Evolutionary conservation across 2,888 invertebrate species (phyloP), one percentile per base, ranked within the genome.

Genomic region (Hirtodrosophila duncani): DNA sequence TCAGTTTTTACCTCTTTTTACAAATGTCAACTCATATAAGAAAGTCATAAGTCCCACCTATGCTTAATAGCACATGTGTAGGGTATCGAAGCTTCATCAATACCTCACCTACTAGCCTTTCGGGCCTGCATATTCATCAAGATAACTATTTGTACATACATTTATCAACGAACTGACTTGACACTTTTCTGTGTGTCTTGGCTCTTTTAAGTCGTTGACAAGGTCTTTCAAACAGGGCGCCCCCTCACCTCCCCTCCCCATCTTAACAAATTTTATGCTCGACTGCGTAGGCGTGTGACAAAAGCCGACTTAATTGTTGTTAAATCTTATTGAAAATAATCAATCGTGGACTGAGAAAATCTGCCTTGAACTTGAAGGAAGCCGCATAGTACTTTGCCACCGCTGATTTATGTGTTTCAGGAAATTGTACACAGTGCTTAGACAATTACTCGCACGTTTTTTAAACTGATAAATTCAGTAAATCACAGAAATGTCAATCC

Each of bases 361-460:
- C 44, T 56, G 49, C 64, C 69, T 72, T 44, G 63, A 53, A 51
- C 53, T 70, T 64, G 62, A 63, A 44, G 34, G 29, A 33, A 30
- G 53, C 24, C n/a, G n/a, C n/a, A n/a, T n/a, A n/a, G n/a, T n/a
- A n/a, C n/a, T n/a, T n/a, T n/a, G n/a, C n/a, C n/a, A n/a, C n/a
- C n/a, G n/a, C n/a, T n/a, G n/a, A n/a, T n/a, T n/a, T n/a, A n/a
- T 39, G 6, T 23, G 43, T 31, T 23, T 34, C 46, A 66, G 69
- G 68, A 69, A 69, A 60, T 44, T 26, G 16, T 26, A 14, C 18
- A n/a, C 13, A 24, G 55, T 59, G 52, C 59, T 55, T 37, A 48
- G 23, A 43, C 49, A 53, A 37, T 53, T 42, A 13, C 9, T 43
- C n/a, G n/a, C 43, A 36, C 39, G 42, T 41, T 52, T 46, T 18